phyloP scores from a whole-genome alignment of 2,888 invertebrate genomes.

The Quadriops clusia region DNA sequence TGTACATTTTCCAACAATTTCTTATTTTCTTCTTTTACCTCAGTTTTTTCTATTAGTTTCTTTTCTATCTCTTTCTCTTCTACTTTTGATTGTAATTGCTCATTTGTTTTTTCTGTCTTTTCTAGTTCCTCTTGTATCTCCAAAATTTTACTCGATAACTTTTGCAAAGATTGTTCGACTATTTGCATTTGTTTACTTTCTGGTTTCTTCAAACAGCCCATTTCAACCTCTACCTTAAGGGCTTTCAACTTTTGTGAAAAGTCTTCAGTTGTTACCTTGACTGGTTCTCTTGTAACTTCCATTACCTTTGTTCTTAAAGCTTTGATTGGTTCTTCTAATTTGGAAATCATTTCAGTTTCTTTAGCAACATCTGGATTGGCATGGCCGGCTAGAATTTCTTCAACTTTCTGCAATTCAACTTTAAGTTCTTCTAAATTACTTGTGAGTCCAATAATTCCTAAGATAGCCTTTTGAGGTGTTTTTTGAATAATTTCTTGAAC shows the following conservation, averaged over 20 bases:
- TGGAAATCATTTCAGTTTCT: no score
- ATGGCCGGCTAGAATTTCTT: no score
- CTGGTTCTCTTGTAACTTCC: constrained; percentile 1
- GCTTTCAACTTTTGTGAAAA: constrained; percentile 2
- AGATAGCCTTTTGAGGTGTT: no score
- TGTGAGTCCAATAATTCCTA: no score
- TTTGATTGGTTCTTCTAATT: no score
- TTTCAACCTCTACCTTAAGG: neutral
- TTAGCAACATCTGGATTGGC: neutral
- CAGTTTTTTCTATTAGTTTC: neutral
- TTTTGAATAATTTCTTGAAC: no score
- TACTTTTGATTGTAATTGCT: neutral
- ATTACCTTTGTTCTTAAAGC: neutral
- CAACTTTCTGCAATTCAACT: no score
- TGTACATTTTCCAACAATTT: no score
- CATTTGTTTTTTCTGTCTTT: constrained; percentile 1
- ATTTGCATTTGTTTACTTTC: neutral
- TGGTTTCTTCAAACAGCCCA: neutral
- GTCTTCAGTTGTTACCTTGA: neutral
- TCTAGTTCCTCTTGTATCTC: neutral
- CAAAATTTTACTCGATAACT: neutral
- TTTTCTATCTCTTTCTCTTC: neutral
- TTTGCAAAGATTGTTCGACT: neutral
- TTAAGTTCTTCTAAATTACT: no score
- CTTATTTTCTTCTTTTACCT: constrained; percentile 12